Percentiles rank a stretch among this genome's conserved stretches.
Conservation (phyloP, 1,140 invertebrate genomes). For the Drosophila obscura region DNA sequence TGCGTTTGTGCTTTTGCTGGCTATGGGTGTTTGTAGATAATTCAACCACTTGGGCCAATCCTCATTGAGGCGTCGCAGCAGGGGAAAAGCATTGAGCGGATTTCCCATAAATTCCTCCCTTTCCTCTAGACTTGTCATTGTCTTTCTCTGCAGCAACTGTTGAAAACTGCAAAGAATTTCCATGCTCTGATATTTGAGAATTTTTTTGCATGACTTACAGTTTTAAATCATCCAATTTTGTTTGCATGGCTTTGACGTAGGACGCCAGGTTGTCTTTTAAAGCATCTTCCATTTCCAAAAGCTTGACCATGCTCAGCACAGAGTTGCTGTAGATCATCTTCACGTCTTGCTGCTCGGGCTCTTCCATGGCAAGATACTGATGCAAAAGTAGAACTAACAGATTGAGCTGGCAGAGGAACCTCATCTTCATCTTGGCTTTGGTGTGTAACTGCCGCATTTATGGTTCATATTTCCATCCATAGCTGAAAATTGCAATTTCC, state of each 20-base stretch:
- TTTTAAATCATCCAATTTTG: slow-evolving; percentile 42
- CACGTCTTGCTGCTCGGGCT: background rate
- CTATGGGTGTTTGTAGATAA: slow-evolving; percentile 26
- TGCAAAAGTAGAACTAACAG: slow-evolving; percentile 1
- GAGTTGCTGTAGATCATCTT: slow-evolving; percentile 36
- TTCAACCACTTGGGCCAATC: slow-evolving; percentile 60
- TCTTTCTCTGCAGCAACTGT: slow-evolving; percentile 11
- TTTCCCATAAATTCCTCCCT: slow-evolving; percentile 45
- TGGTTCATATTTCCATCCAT: background rate
- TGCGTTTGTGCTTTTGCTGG: background rate
- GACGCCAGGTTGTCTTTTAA: slow-evolving; percentile 10
- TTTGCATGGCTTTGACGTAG: slow-evolving; percentile 36
- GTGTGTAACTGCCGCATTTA: background rate
- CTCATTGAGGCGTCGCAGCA: slow-evolving; percentile 45
- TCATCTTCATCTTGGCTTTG: slow-evolving; percentile 22
- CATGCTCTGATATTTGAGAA: background rate
- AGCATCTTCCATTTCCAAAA: slow-evolving; percentile 45
- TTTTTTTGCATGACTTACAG: slow-evolving; percentile 11
- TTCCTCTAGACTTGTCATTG: background rate
- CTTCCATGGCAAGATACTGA: background rate
- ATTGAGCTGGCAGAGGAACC: slow-evolving; percentile 2
- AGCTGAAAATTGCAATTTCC: background rate
- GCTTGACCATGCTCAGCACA: slow-evolving; percentile 28
- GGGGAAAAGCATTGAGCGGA: slow-evolving; percentile 44
- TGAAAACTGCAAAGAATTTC: slow-evolving; percentile 7